phyloP scores from a whole-genome alignment of 2,113 vertebrate species.

The Uria aalge region DNA sequence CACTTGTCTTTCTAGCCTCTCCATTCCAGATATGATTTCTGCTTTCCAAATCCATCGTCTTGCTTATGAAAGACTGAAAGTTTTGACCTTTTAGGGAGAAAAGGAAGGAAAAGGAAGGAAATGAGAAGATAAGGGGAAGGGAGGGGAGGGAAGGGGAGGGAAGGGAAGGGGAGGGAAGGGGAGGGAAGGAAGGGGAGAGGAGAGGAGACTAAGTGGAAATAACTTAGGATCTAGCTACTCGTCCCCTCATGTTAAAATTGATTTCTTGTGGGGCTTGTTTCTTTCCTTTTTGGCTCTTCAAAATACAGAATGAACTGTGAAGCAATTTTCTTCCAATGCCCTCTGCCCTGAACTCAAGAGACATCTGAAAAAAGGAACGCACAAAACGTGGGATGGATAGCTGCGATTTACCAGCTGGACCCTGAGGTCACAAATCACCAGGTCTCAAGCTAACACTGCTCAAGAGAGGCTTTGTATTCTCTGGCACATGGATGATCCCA shows the following conservation, averaged over 20 bases:
- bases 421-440: background rate
- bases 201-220: background rate
- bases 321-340: background rate
- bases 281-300: background rate
- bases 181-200: rapidly evolving
- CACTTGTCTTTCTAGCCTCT: background rate
- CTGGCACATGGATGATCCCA: background rate
- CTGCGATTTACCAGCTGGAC: background rate
- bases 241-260: background rate
- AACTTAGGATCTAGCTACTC: background rate
- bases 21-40: background rate
- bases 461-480: background rate
- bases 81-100: background rate
- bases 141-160: too few species aligned
- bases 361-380: background rate
- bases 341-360: background rate
- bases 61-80: background rate
- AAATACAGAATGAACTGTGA: background rate
- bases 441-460: background rate
- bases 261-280: background rate
- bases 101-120: background rate
- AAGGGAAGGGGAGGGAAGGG: too few species aligned
- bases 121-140: background rate
- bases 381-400: background rate
- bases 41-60: background rate